Evolutionary conservation across 1,140 invertebrate species (phyloP).

Genomic region (Brachionus asplanchnoidis): DNA sequence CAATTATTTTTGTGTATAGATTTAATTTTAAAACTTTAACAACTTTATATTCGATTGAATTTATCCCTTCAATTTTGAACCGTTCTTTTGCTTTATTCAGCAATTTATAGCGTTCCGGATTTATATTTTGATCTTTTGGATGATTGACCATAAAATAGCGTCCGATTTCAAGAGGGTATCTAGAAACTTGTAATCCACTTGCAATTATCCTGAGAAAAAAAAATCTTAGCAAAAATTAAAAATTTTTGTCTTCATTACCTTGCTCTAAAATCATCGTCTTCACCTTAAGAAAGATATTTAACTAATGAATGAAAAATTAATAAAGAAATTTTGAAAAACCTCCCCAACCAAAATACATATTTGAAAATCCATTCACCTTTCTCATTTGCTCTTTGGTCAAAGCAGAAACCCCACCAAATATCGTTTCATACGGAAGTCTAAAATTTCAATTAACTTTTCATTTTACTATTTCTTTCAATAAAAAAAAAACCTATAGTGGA

Average conservation of each 20-base stretch:
- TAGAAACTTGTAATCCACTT: neutral
- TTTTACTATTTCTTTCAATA: neutral
- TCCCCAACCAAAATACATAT: slow-evolving; percentile 44
- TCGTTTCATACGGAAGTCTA: slow-evolving; percentile 70
- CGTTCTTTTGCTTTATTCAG: neutral
- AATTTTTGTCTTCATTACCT: neutral
- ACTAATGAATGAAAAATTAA: neutral
- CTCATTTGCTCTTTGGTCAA: slow-evolving; percentile 35
- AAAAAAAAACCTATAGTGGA: slow-evolving; percentile 63
- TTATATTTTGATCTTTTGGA: neutral
- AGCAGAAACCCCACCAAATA: slow-evolving; percentile 51
- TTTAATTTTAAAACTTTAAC: slow-evolving; percentile 46
- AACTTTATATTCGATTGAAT: slow-evolving; percentile 53
- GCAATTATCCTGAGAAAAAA: neutral
- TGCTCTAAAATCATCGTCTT: slow-evolving; percentile 29
- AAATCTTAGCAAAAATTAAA: neutral
- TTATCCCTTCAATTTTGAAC: slow-evolving; percentile 52
- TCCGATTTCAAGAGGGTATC: slow-evolving; percentile 27
- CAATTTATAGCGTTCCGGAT: slow-evolving; percentile 3
- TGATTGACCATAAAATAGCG: slow-evolving; percentile 26
- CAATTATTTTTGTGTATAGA: slow-evolving; percentile 15
- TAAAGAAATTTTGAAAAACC: slow-evolving; percentile 23
- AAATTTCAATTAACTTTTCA: neutral
- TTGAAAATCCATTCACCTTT: slow-evolving; percentile 41
- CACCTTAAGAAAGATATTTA: neutral